Evolutionary conservation across 2,888 invertebrate genomes (phyloP).

Genomic region (Endotricha flammealis): DNA sequence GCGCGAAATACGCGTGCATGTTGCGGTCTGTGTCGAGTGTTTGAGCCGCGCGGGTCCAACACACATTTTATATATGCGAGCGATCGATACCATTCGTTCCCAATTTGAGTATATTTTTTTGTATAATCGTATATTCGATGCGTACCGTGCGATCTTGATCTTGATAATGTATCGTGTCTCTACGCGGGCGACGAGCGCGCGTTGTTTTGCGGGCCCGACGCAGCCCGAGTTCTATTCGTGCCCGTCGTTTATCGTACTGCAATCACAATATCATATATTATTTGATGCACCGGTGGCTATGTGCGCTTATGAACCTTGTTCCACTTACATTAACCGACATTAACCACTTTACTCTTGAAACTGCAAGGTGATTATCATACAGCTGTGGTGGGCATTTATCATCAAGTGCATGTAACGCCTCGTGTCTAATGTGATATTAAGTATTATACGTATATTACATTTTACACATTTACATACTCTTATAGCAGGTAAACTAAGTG

Average conservation of each 20-base stretch:
- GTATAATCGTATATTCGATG: constrained; percentile 39
- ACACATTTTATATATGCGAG: constrained; percentile 71
- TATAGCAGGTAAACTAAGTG: too few species aligned
- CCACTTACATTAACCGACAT: constrained; percentile 63
- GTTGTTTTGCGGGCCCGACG: constrained; percentile 23
- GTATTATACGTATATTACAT: not conserved
- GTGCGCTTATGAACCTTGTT: constrained; percentile 72
- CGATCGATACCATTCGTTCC: constrained; percentile 70
- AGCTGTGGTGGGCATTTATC: constrained; percentile 21
- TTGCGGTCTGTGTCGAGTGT: constrained; percentile 63
- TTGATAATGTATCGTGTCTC: constrained; percentile 46
- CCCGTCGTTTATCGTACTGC: constrained; percentile 29
- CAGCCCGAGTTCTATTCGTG: constrained; percentile 18
- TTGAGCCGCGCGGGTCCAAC: constrained; percentile 68
- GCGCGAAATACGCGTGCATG: constrained; percentile 69
- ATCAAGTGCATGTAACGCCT: not conserved
- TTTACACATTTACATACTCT: constrained; percentile 20
- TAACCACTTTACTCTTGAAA: constrained; percentile 45
- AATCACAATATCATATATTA: constrained; percentile 49
- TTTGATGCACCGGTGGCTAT: constrained; percentile 54
- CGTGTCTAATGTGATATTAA: not conserved
- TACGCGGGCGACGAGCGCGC: constrained; percentile 29
- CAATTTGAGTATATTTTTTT: constrained; percentile 65
- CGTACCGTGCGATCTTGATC: constrained; percentile 55
- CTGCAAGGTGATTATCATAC: constrained; percentile 55